Conservation (phyloP, 2,888 invertebrate species). For the Drosophila birchii region DNA sequence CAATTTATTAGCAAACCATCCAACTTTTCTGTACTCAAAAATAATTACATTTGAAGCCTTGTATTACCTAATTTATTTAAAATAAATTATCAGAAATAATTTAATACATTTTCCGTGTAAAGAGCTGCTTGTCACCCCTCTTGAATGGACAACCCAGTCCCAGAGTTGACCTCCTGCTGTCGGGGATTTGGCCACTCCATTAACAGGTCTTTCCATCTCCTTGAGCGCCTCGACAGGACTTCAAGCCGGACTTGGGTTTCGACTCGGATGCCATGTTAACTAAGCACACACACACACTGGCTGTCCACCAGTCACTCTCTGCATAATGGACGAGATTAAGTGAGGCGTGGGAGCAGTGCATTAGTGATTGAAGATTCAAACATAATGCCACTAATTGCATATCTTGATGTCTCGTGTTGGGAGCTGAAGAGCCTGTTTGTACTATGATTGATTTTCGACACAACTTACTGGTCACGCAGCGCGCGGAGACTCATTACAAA, state of each 20-base stretch:
- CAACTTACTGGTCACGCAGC: conserved; percentile 29
- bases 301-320: conserved; percentile 23
- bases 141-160: not conserved
- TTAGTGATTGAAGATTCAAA: conserved; percentile 65
- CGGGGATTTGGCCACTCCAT: conserved; percentile 26
- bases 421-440: conserved; percentile 12
- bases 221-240: conserved; percentile 41
- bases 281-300: conserved; percentile 13
- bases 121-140: not conserved
- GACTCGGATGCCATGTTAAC: conserved; percentile 36
- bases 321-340: conserved; percentile 72
- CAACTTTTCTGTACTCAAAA: too few relatives aligned
- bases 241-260: conserved; percentile 11
- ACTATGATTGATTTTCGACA: conserved; percentile 60
- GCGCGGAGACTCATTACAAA: conserved; percentile 67
- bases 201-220: conserved; percentile 20
- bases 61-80: too few relatives aligned
- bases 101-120: not conserved
- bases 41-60: too few relatives aligned
- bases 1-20: too few relatives aligned
- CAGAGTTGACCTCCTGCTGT: not conserved
- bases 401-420: conserved; percentile 61
- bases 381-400: conserved; percentile 72
- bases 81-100: too few relatives aligned
- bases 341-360: conserved; percentile 44